Base-by-base conservation (phyloP, 2,888 invertebrate species). In the Sarcophaga rosellei region DNA sequence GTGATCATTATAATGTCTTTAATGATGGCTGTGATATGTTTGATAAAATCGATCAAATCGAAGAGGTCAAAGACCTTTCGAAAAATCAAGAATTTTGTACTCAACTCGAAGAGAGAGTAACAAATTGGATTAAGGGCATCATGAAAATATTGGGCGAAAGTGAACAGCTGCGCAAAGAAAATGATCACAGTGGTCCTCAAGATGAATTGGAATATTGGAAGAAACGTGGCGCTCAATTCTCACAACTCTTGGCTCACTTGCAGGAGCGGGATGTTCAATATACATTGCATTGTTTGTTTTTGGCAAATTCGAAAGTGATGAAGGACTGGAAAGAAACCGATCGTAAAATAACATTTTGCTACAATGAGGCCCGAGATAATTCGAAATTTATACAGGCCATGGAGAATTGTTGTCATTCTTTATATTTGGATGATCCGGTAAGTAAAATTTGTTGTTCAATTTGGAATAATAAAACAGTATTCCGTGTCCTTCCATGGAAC, bases 141-240 rank as follows among this genome's bases (percentile, higher is more conserved):
- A 96, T 96, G 92, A 97, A 97, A 93, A 96, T 97, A 84, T 94
- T 98, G 76, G 96, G 97, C 82, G 98, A 98, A 92, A 98, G 98
- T 90, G 98, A 98, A 91, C 98, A 98, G 91, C 94, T 99, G 87
- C 94, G 98, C 77, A 95, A 97, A 62, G 99, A 99, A 92, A 97
- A 97, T 84, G 98, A 99, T 92, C 96, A 96, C 4, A 97, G 96
- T 76, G 98, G 98, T 0, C 99, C 99, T 0, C 97, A 98, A 91
- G 98, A 99, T 90, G 99, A 99, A 92, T 94, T 99, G 61, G 97
- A 98, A 90, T 99, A 99, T 93, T 99, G 99, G 99, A 99, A 99
- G 93, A 97, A 97, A 90, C 94, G 99, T 53, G 97, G 98, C 61
- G 98, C 98, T 0, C 98, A 97, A 92, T 98, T 99, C 92, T 98